phyloP scores from a whole-genome alignment of 2,797 vertebrate genomes.

The Gymnothorax javanicus region DNA sequence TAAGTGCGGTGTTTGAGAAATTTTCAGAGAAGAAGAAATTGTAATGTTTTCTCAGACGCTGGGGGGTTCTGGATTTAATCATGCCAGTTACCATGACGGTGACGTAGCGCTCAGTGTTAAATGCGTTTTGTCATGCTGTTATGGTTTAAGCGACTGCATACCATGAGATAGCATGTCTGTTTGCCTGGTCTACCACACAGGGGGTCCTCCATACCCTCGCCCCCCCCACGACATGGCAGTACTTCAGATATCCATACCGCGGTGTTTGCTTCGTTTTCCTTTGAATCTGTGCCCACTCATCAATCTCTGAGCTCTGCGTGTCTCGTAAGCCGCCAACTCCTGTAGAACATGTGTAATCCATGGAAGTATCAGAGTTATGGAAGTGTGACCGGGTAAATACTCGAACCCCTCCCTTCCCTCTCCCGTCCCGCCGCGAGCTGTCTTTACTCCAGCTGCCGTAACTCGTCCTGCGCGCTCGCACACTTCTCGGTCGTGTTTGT shows the following conservation, averaged over 20 bases:
- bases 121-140: slow-evolving; percentile 5
- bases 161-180: slow-evolving; percentile 15
- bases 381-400: slow-evolving; percentile 30
- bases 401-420: neutral
- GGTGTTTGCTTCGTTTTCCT: slow-evolving; percentile 42
- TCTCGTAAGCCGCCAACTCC: slow-evolving; percentile 39
- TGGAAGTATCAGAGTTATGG: slow-evolving; percentile 27
- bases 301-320: slow-evolving; percentile 41
- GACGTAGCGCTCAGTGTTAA: neutral
- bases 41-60: neutral
- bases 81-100: slow-evolving; percentile 19
- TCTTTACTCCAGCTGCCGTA: neutral
- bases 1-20: neutral
- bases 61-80: slow-evolving; percentile 3
- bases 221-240: neutral
- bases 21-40: neutral
- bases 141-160: neutral
- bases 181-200: slow-evolving; percentile 13
- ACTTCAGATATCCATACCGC: slow-evolving; percentile 35
- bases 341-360: slow-evolving; percentile 38
- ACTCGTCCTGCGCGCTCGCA: neutral
- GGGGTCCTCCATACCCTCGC: neutral
- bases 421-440: neutral
- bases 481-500: neutral
- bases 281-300: slow-evolving; percentile 44